Evolutionary conservation across 2,797 vertebrate genomes (phyloP), one percentile per base, ranked within the genome.

Genomic region (Avahi laniger): DNA sequence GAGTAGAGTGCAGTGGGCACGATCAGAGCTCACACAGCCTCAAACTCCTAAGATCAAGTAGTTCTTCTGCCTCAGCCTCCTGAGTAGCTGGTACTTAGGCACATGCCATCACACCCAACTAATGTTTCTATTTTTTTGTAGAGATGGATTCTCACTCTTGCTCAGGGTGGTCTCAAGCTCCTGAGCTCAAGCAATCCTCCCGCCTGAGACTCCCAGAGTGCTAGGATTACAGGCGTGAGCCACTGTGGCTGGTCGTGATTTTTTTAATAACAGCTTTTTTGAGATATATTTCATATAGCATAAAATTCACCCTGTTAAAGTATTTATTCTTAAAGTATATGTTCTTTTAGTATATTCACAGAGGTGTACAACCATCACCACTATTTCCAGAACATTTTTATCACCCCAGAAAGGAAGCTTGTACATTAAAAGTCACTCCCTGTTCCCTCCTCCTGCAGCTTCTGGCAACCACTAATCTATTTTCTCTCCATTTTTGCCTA

Each of bases 251-350:
- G 4, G 63, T n/a, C 15, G n/a, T 65, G 33, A n/a, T 65, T 65
- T 91, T 93, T 46, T 50, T 20, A 18, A 41, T 67, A 87, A 76
- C 8, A 93, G 9, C 38, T 80, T 72, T 93, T 82, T 83, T 70
- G 35, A 95, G 11, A 93, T 93, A 7, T 91, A 87, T 87, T 54
- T 86, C 28, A 89, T 70, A 30, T 7, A 89, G 73, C 33, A 73
- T 91, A 91, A 94, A 96, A 81, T 88, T 79, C 46, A 88, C 15
- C 26, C 26, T 78, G 24, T 50, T 83, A 85, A 72, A 88, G 10
- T 73, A 30, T 18, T 48, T 50, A 54, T 63, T 92, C 41, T 41
- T 41, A 41, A 41, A 41, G 41, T 41, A 41, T 41, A 41, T 41
- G 33, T 22, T 69, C 22, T 94, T 91, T 83, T 93, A 81, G 24